These are phyloP conservation scores for Chironomus striatipennis DNA, from an alignment of 1,140 invertebrate species.

Conservation along the genomic window DNA sequence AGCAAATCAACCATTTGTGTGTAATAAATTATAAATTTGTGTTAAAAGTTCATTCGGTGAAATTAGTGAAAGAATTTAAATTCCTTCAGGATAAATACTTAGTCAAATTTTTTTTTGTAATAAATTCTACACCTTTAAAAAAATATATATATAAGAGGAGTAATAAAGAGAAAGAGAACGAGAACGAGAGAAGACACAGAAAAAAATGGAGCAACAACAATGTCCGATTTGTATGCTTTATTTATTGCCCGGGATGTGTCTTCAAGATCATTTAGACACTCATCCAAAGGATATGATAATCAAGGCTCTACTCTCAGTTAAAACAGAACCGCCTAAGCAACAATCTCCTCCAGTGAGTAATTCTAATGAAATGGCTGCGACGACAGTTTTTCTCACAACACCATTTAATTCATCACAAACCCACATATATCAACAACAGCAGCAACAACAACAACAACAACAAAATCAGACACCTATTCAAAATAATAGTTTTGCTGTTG, in stretches of 20 bases:
- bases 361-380: conserved; percentile 11
- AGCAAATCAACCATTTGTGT: neutral
- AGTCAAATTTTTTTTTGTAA: conserved; percentile 17
- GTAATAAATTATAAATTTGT: neutral
- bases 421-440: conserved; percentile 29
- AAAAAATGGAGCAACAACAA: conserved; percentile 47
- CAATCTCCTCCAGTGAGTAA: conserved; percentile 16
- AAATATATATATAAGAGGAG: too few relatives aligned
- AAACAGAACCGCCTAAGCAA: conserved; percentile 26
- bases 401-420: conserved; percentile 27
- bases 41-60: neutral
- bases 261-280: conserved; percentile 68
- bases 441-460: conserved; percentile 24
- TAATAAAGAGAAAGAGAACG: neutral
- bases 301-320: conserved; percentile 55
- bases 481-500: neutral
- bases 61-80: neutral
- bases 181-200: conserved; percentile 26
- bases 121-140: neutral
- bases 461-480: conserved; percentile 32
- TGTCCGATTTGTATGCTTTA: conserved; percentile 78
- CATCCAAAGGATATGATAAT: conserved; percentile 81
- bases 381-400: conserved; percentile 25
- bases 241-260: conserved; percentile 67
- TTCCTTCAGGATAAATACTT: conserved; percentile 3